A percentile compares a stretch with the other conserved stretches of the same genome.
Evolutionary conservation across 2,113 vertebrate genomes (phyloP).

Genomic region (Potamarius usumacintae): DNA sequence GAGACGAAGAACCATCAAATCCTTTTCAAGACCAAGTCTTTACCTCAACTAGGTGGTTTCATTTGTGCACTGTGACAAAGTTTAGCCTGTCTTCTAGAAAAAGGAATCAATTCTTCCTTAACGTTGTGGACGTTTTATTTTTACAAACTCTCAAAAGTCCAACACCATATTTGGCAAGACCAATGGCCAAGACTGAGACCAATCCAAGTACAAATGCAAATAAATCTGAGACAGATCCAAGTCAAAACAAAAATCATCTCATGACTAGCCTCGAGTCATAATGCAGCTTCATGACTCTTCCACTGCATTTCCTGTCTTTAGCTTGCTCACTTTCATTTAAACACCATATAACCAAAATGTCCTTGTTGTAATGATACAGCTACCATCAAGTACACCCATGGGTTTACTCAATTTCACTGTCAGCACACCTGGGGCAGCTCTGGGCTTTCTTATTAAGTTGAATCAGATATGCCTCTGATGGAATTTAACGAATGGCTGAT

Average conservation of each 20-base stretch:
- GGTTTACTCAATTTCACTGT: not conserved
- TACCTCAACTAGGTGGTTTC: not conserved
- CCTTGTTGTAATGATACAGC: not conserved
- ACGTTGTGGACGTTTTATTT: not conserved
- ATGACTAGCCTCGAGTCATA: not conserved
- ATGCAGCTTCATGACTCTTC: not conserved
- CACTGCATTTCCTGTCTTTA: not conserved
- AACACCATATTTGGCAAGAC: not conserved
- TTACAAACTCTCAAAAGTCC: not conserved
- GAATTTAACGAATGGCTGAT: slow-evolving; percentile 20
- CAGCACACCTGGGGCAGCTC: slow-evolving; percentile 1
- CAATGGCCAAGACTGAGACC: not conserved
- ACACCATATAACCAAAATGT: not conserved
- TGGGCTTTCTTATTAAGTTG: not conserved
- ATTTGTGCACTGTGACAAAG: not conserved
- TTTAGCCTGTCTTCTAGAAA: not conserved
- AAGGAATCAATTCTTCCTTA: not conserved
- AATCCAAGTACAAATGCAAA: not conserved
- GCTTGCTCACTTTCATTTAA: not conserved
- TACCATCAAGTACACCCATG: not conserved
- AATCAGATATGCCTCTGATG: slow-evolving; percentile 14
- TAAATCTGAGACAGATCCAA: not conserved
- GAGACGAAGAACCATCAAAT: too few species aligned
- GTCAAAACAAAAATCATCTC: not conserved
- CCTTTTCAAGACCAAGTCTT: too few species aligned